phyloP scores from a whole-genome alignment of 1,140 invertebrate species.

The Maniola jurtina region DNA sequence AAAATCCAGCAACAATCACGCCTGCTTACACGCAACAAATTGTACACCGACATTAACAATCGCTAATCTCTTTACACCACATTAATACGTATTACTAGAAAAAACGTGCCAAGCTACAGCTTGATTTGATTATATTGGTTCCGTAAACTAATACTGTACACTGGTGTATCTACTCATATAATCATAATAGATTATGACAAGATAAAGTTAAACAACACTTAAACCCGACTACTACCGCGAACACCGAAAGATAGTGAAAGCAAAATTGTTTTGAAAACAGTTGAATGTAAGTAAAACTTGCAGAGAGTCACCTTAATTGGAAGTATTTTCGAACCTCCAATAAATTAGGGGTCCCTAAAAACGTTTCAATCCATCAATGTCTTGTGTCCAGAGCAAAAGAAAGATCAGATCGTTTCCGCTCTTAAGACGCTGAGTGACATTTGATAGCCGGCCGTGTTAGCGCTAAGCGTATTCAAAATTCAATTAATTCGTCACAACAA shows the following conservation, averaged over 20 bases:
- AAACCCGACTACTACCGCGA: too few species aligned
- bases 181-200: too few species aligned
- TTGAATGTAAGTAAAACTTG: too few species aligned
- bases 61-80: conserved; percentile 23
- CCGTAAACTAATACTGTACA: not conserved
- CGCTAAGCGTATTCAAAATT: conserved; percentile 56
- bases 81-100: conserved; percentile 23
- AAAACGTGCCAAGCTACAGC: not conserved
- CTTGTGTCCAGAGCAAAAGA: conserved; percentile 37
- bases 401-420: conserved; percentile 38
- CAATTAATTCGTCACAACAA: conserved; percentile 58
- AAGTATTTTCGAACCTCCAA: not conserved
- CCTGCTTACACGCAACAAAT: conserved; percentile 8
- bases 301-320: not conserved
- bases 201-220: too few species aligned
- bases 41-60: conserved; percentile 3
- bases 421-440: conserved; percentile 45
- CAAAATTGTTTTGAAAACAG: too few species aligned
- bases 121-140: not conserved
- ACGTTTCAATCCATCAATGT: conserved; percentile 44
- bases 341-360: conserved; percentile 19
- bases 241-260: too few species aligned
- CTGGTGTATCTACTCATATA: too few species aligned
- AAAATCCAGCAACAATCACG: not conserved
- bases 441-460: conserved; percentile 57